Base-by-base conservation (phyloP, 2,113 vertebrate genomes). In the Erythrocercus mccallii region DNA sequence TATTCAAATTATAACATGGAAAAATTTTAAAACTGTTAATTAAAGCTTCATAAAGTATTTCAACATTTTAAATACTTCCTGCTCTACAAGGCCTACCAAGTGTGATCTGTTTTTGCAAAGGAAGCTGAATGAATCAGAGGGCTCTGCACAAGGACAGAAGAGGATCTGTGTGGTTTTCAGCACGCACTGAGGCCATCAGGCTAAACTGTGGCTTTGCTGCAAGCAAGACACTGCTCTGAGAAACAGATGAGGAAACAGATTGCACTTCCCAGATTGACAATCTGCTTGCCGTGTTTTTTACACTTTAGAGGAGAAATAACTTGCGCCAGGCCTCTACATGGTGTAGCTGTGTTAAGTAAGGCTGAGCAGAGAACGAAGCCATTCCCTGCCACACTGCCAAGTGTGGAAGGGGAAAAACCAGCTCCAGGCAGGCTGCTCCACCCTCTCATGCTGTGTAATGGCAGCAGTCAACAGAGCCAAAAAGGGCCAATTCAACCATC, bases 181-280 rank as follows among this genome's bases (percentile, higher is more conserved):
- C 10, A 6, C 7, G 42, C 81, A n/a, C 76, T 15, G 57, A 81
- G 92, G 86, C 94, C 91, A 95, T 74, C 69, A 88, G 86, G 86
- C 92, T 89, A 83, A 95, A 89, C 80, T 18, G 81, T 68, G 94
- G 91, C 91, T 94, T 84, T 91, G 95, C 95, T 91, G 73, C 7
- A 13, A 97, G 95, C 92, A 95, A 96, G 92, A 82, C 89, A 86
- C 37, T 72, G 91, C 83, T 92, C 83, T 38, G 86, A 89, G 91
- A 94, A 97, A 95, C 96, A 95, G 95, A 92, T 53, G 92, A 97
- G 53, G 86, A 96, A 96, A 96, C 96, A 96, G 96, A 97, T 95
- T 97, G 96, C 66, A 83, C 53, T 77, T 95, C 23, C 4, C 95
- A 94, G 88, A 92, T 77, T 61, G 91, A 89, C 94, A 97, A 95